Evolutionary conservation across 2,113 vertebrate genomes (phyloP).

Genomic region (Plecotus auritus): DNA sequence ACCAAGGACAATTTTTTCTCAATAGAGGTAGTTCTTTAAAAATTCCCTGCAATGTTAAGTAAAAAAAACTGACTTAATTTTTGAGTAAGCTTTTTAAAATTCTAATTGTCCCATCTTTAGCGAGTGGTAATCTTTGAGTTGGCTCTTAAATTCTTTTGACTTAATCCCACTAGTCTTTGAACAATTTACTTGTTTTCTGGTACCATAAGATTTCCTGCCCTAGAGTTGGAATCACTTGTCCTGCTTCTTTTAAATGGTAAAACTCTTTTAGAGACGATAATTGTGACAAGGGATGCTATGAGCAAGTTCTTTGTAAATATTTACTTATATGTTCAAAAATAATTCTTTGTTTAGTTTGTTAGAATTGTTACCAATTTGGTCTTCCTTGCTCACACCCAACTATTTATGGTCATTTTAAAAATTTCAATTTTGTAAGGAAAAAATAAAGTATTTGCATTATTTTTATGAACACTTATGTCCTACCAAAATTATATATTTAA

Average conservation of each 20-base stretch:
- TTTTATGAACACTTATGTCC: background rate
- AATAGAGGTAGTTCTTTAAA: background rate
- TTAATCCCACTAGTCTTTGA: background rate
- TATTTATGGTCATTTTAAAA: background rate
- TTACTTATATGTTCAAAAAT: background rate
- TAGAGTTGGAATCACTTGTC: background rate
- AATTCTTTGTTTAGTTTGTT: background rate
- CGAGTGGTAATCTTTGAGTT: background rate
- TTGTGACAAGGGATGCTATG: background rate
- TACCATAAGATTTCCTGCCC: background rate
- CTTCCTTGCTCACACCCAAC: background rate
- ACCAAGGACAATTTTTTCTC: background rate
- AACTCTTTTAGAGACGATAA: background rate
- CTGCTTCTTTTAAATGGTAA: background rate
- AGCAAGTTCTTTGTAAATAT: background rate
- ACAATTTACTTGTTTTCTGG: background rate
- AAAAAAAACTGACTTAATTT: background rate
- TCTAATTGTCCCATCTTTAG: background rate
- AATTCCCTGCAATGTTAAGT: background rate
- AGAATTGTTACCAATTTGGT: background rate
- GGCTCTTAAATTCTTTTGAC: background rate
- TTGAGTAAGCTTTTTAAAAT: background rate
- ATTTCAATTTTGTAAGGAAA: background rate
- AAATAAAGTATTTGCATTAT: background rate
- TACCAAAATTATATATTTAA: background rate